Evolutionary conservation across 1,140 invertebrate genomes (phyloP).

Genomic region (Drosophila kohkoa): DNA sequence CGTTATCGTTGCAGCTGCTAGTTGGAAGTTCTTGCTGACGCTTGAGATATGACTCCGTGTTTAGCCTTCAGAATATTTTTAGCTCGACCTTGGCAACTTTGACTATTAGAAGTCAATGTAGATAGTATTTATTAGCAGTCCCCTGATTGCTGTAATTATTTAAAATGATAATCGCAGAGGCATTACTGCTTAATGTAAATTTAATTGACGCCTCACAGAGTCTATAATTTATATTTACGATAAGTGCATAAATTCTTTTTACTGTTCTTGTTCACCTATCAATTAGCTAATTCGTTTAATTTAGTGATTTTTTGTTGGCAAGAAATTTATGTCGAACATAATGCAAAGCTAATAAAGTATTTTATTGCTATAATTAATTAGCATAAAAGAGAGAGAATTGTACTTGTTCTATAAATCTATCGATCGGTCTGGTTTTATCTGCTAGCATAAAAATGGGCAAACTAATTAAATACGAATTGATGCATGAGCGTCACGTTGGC

Average conservation of each 20-base stretch:
- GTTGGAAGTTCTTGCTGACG: constrained; percentile 6
- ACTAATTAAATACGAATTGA: constrained; percentile 73
- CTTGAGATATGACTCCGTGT: constrained; percentile 47
- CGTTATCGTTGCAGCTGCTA: not conserved
- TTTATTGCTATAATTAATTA: constrained; percentile 1
- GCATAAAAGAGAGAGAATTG: not conserved
- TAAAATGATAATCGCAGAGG: not conserved
- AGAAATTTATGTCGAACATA: not conserved
- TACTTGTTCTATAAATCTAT: constrained; percentile 54
- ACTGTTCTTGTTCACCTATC: not conserved
- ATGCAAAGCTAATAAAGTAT: not conserved
- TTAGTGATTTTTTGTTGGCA: not conserved
- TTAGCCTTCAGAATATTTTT: constrained; percentile 67
- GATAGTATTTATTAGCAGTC: not conserved
- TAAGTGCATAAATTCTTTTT: no score
- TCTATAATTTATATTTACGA: not conserved
- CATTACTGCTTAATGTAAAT: not conserved
- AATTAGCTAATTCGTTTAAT: not conserved
- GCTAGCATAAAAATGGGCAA: constrained; percentile 64
- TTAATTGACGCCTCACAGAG: not conserved
- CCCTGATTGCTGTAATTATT: not conserved
- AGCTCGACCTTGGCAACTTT: constrained; percentile 38
- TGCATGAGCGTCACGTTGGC: constrained; percentile 67
- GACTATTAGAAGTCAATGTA: not conserved
- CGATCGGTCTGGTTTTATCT: constrained; percentile 18